phyloP scores from a whole-genome alignment of 2,113 vertebrate species.

The Mesembrinibis cayennensis region DNA sequence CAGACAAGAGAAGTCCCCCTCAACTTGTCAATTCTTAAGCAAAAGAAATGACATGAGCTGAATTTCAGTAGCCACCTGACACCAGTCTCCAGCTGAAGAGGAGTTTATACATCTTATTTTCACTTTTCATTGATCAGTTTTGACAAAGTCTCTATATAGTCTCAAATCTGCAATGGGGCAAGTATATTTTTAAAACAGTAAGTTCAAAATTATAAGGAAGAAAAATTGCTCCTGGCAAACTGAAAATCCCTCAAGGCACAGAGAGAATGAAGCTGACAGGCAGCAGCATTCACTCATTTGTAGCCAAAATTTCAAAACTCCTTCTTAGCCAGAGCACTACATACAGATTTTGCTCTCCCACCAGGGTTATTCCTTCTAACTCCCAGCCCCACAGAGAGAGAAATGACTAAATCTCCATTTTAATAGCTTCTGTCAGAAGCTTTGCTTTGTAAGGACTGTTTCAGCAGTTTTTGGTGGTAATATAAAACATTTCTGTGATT shows the following conservation, averaged over 20 bases:
- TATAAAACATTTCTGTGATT: conserved; percentile 72
- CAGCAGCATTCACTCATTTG: conserved; percentile 37
- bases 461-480: conserved; percentile 68
- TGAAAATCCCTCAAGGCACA: conserved; percentile 45
- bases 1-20: neutral
- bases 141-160: neutral
- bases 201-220: conserved; percentile 63
- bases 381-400: conserved; percentile 21
- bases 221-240: conserved; percentile 67
- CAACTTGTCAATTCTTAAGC: conserved; percentile 14
- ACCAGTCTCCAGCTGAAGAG: neutral
- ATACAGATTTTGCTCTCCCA: neutral
- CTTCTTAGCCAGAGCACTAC: conserved; percentile 22
- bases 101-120: conserved; percentile 8
- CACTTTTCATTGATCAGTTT: neutral
- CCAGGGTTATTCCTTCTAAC: conserved; percentile 54
- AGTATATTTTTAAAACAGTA: conserved; percentile 58
- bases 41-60: neutral
- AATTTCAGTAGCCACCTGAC: conserved; percentile 22
- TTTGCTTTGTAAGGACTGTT: conserved; percentile 74
- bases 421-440: conserved; percentile 72
- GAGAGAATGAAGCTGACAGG: conserved; percentile 21
- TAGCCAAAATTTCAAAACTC: conserved; percentile 3
- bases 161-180: neutral
- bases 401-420: conserved; percentile 73